phyloP scores from a whole-genome alignment of 2,113 vertebrate genomes.

The Electrona antarctica region DNA sequence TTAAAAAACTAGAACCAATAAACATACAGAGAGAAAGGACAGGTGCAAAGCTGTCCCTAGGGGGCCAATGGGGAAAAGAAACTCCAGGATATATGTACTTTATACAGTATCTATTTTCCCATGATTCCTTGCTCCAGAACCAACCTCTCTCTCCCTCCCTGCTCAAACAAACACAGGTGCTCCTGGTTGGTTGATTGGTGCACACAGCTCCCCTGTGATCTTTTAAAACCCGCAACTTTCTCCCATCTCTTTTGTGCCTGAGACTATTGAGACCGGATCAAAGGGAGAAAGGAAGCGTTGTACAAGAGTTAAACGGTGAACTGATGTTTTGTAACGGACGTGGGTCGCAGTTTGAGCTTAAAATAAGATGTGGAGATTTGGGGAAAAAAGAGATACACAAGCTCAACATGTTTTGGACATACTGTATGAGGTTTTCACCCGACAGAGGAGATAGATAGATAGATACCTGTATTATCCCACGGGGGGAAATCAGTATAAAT shows the following conservation, averaged over 20 bases:
- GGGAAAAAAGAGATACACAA: not conserved
- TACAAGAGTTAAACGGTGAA: constrained; percentile 10
- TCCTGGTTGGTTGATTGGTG: not conserved
- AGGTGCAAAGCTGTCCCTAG: constrained; percentile 46
- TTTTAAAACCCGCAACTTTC: constrained; percentile 23
- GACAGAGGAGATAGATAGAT: too few species aligned
- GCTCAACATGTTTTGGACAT: too few species aligned
- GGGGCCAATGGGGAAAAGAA: constrained; percentile 6
- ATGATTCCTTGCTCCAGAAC: constrained; percentile 24
- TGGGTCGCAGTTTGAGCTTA: not conserved
- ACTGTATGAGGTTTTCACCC: too few species aligned
- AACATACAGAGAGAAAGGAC: constrained; percentile 29
- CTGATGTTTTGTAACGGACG: not conserved
- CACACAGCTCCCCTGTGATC: constrained; percentile 10
- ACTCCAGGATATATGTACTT: constrained; percentile 38
- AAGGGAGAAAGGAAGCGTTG: not conserved
- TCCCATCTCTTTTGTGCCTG: constrained; percentile 17
- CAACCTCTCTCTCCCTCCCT: constrained; percentile 45
- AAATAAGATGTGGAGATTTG: not conserved
- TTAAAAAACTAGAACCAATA: not conserved
- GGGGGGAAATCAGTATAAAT: too few species aligned
- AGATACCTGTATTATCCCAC: too few species aligned
- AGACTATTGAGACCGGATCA: not conserved
- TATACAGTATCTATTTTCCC: not conserved
- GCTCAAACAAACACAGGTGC: constrained; percentile 56